Base-by-base conservation (phyloP, 2,888 invertebrate species). In the Lissocephala sabroskyi region DNA sequence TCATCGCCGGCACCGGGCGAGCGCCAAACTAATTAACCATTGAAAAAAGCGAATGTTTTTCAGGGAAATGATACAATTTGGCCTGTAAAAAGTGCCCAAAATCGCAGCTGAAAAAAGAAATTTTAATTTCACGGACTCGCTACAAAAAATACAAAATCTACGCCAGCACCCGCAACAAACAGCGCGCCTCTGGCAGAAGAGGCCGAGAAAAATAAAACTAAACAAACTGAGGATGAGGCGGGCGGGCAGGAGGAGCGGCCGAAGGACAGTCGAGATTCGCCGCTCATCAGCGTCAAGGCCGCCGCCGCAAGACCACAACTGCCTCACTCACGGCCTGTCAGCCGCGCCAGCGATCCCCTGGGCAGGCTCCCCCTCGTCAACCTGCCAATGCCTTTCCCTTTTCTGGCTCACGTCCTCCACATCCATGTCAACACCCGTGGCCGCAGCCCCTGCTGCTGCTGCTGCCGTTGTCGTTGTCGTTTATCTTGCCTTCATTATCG, bases 401-500 rank as follows among this genome's bases (percentile, higher is more conserved):
- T 40, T 16, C 42, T 45, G 47, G 17, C 52, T 46, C 46, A 14
- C 14, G 1, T 35, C 10, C 30, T 30, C 43, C 42, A 36, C 49
- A 19, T 39, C 45, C 11, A 19, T 23, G 39, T 35, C 39, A 17
- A 44, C 44, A 16, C 29, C 13, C 51, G 14, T 54, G 45, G 45
- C 40, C 49, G 30, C 49, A 44, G n/a, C 36, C 28, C 14, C 40
- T 29, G 32, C 23, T 19, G 4, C 36, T 7, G 7, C 17, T 36
- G 37, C 37, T 30, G 17, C 40, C 45, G 5, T 5, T 47, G 48
- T 37, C 43, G 56, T 52, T 60, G 67, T 65, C 74, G 67, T 70
- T 79, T 77, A 79, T 79, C 75, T 81, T 65, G 64, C 65, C 68
- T 79, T 81, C 79, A 81, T 81, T 81, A 80, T 81, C 80, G 81